Percentiles rank a stretch among this genome's conserved stretches.
Conservation (phyloP, 2,113 vertebrate genomes). For the Dolichallabes microphthalmus region DNA sequence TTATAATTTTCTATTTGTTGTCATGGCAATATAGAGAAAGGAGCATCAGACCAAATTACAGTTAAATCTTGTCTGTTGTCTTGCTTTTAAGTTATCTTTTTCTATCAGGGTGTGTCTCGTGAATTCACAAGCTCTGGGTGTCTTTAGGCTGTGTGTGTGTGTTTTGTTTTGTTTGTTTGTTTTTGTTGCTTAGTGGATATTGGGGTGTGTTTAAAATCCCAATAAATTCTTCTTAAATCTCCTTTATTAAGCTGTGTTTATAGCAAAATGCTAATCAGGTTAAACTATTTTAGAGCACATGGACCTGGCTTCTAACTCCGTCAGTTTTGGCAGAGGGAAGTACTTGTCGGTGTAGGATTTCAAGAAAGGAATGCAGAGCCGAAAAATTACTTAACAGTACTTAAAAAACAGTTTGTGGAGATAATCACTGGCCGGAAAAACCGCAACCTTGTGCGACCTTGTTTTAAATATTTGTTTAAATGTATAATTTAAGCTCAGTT, state of each 20-base stretch:
- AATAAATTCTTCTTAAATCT: too few species aligned
- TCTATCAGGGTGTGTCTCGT: not conserved
- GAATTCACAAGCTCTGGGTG: not conserved
- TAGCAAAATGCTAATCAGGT: too few species aligned
- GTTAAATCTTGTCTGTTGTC: not conserved
- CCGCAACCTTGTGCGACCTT: not conserved
- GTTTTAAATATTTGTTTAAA: not conserved
- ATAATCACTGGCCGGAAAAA: not conserved
- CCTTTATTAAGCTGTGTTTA: too few species aligned
- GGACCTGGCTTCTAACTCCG: too few species aligned
- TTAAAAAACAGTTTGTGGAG: too few species aligned
- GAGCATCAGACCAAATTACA: not conserved
- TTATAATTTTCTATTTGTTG: not conserved
- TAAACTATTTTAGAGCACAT: too few species aligned
- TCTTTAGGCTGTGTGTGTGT: not conserved
- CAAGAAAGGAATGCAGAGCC: not conserved
- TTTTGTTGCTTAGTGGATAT: not conserved
- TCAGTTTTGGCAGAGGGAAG: too few species aligned
- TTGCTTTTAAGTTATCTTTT: not conserved
- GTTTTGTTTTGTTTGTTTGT: too few species aligned
- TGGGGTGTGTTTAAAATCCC: not conserved
- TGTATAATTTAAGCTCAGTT: not conserved
- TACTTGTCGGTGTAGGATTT: too few species aligned
- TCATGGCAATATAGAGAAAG: not conserved
- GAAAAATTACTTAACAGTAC: not conserved